A percentile compares a stretch with the other conserved stretches of the same genome.
phyloP scores from a whole-genome alignment of 2,888 invertebrate genomes.

The Euphydryas editha region DNA sequence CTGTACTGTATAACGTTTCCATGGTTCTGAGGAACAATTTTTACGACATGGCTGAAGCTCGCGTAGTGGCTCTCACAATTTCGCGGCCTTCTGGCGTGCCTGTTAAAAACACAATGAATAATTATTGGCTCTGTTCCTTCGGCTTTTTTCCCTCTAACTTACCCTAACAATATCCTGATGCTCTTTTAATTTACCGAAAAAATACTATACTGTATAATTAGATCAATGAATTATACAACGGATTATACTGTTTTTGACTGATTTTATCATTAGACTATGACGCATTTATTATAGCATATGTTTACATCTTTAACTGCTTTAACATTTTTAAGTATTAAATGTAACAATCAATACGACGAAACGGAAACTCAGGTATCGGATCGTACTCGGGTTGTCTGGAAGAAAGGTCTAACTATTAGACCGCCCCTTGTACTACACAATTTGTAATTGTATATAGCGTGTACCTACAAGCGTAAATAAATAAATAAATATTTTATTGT shows the following conservation, averaged over 20 bases:
- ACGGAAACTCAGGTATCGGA: too few relatives aligned
- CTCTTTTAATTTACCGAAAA: constrained; percentile 37
- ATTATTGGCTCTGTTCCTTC: constrained; percentile 66
- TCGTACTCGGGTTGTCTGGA: too few relatives aligned
- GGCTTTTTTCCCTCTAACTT: constrained; percentile 36
- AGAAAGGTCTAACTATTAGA: too few relatives aligned
- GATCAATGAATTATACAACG: constrained; percentile 12
- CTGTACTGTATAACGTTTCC: constrained; percentile 51
- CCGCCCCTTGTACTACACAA: too few relatives aligned
- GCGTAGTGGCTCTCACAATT: constrained; percentile 73
- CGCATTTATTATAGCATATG: too few relatives aligned
- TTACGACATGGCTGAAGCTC: constrained; percentile 76
- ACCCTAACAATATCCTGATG: constrained; percentile 39
- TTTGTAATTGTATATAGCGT: too few relatives aligned
- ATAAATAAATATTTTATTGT: too few relatives aligned
- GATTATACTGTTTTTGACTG: neutral
- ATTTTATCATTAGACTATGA: neutral
- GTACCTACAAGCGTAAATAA: too few relatives aligned
- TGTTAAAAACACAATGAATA: constrained; percentile 83
- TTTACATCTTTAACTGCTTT: too few relatives aligned
- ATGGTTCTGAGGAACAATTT: constrained; percentile 61
- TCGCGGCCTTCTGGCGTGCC: constrained; percentile 69
- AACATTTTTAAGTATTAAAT: too few relatives aligned
- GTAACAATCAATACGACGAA: too few relatives aligned
- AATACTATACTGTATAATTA: constrained; percentile 26